Conservation (phyloP, 2,888 invertebrate species). For the Nowickia ferox region DNA sequence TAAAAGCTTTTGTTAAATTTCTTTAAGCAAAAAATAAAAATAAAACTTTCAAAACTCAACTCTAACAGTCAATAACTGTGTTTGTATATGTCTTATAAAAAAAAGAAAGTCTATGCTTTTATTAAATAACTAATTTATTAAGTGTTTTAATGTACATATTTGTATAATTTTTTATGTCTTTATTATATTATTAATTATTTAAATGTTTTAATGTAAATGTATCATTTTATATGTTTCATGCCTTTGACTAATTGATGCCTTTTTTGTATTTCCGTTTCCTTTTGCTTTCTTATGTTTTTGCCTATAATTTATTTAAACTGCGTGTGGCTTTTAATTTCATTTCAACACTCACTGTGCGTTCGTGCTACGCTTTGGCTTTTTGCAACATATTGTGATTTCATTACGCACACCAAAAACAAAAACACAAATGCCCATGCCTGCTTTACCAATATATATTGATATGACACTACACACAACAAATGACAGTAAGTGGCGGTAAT, state of each 20-base stretch:
- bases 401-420: slow-evolving; percentile 19
- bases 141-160: background rate
- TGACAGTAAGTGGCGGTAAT: slow-evolving; percentile 75
- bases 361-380: slow-evolving; percentile 58
- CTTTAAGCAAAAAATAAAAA: background rate
- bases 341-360: slow-evolving; percentile 23
- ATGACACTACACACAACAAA: slow-evolving; percentile 20
- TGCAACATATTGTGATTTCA: slow-evolving; percentile 5
- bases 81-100: slow-evolving; percentile 50
- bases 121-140: too few species aligned
- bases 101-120: background rate
- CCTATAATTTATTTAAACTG: background rate
- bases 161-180: background rate
- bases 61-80: slow-evolving; percentile 22
- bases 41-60: slow-evolving; percentile 56
- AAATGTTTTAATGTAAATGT: slow-evolving; percentile 13
- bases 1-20: background rate
- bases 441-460: background rate
- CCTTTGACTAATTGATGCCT: slow-evolving; percentile 43
- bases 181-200: background rate
- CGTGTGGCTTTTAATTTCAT: slow-evolving; percentile 44
- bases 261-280: slow-evolving; percentile 24
- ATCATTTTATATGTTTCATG: slow-evolving; percentile 40
- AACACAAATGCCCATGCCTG: slow-evolving; percentile 14
- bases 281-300: slow-evolving; percentile 12